phyloP scores from a whole-genome alignment of 2,113 vertebrate species.

The Silurus glanis region DNA sequence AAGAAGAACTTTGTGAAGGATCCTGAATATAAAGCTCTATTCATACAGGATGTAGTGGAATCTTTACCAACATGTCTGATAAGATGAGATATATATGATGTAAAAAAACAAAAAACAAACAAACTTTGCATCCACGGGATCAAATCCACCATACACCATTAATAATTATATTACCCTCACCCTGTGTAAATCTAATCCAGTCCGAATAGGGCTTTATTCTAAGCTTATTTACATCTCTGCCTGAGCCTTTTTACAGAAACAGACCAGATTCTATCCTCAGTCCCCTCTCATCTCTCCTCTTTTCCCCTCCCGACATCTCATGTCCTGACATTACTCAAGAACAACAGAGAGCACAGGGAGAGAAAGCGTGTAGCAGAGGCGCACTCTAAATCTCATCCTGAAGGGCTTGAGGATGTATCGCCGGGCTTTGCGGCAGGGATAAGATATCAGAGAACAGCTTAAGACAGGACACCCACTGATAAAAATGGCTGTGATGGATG shows the following conservation, averaged over 20 bases:
- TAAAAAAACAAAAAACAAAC: too few relatives aligned
- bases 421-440: conserved; percentile 46
- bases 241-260: not conserved
- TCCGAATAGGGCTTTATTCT: conserved; percentile 5
- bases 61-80: not conserved
- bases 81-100: not conserved
- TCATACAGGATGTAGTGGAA: not conserved
- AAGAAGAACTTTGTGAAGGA: too few relatives aligned
- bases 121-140: not conserved
- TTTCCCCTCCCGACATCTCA: conserved; percentile 13
- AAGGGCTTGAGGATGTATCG: conserved; percentile 46
- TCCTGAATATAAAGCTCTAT: not conserved
- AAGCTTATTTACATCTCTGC: conserved; percentile 25
- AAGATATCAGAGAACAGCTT: conserved; percentile 52
- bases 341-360: conserved; percentile 25
- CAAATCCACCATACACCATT: not conserved
- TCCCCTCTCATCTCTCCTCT: not conserved
- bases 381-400: conserved; percentile 50
- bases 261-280: conserved; percentile 15
- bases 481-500: conserved; percentile 55
- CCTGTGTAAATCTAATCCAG: conserved; percentile 17
- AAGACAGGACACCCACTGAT: conserved; percentile 51
- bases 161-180: conserved; percentile 1
- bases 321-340: conserved; percentile 21
- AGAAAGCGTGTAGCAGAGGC: conserved; percentile 6